These are phyloP conservation scores for Ormyrus rosae DNA, from an alignment of 2,888 invertebrate species.

Conservation along the genomic window DNA sequence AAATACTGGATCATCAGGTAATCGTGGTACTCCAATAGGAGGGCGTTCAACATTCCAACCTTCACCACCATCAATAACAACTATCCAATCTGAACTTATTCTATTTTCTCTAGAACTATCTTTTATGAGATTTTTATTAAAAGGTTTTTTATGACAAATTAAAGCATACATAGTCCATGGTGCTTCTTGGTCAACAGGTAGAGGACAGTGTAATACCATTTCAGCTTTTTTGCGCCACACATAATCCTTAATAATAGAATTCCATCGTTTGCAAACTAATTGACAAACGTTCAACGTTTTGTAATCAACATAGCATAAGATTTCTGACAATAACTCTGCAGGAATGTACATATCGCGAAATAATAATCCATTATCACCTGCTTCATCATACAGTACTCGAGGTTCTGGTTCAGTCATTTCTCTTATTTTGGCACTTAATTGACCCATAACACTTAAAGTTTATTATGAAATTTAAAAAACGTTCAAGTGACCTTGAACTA, in stretches of 20 bases:
- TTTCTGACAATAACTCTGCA: constrained; percentile 76
- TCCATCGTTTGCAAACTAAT: constrained; percentile 78
- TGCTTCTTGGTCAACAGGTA: constrained; percentile 67
- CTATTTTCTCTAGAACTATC: constrained; percentile 76
- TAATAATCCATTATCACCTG: constrained; percentile 37
- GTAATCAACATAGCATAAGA: constrained; percentile 73
- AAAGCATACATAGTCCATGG: constrained; percentile 75
- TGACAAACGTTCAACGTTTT: constrained; percentile 74
- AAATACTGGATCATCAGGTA: constrained; percentile 75
- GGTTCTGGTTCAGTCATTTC: constrained; percentile 31
- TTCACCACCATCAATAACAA: constrained; percentile 74
- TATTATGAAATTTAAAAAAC: neutral
- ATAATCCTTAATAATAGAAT: constrained; percentile 73
- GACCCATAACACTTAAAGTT: constrained; percentile 32
- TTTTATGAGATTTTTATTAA: constrained; percentile 76
- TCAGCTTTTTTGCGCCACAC: constrained; percentile 75
- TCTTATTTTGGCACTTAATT: constrained; percentile 28
- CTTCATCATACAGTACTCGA: constrained; percentile 32
- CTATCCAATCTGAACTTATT: constrained; percentile 71
- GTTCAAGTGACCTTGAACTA: constrained; percentile 12
- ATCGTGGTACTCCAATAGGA: constrained; percentile 75
- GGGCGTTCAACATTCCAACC: constrained; percentile 76
- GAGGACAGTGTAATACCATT: constrained; percentile 59
- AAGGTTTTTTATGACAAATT: constrained; percentile 74
- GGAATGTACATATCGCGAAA: constrained; percentile 68